phyloP scores from a whole-genome alignment of 92 coral and sea anemone genomes.

The Muricea muricata region DNA sequence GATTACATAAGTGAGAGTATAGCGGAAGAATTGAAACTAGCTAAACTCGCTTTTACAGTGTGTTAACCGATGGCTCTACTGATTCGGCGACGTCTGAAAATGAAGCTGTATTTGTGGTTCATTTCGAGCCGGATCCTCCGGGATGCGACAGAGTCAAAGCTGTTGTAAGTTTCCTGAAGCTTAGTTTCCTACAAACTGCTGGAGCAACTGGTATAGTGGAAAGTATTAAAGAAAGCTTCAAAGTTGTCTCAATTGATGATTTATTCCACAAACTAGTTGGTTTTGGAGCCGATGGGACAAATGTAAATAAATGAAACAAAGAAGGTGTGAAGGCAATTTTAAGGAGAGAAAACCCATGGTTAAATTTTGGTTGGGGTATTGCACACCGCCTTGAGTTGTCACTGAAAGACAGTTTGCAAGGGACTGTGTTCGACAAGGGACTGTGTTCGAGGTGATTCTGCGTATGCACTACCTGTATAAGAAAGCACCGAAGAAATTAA shows the following conservation, averaged over 20 bases:
- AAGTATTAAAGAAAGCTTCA: constrained; percentile 26
- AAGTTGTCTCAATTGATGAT: constrained; percentile 2
- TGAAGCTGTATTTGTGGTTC: constrained; percentile 17
- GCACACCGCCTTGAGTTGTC: constrained; percentile 28
- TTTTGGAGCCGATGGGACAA: neutral
- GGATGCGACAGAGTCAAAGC: constrained; percentile 22
- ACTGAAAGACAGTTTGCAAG: constrained; percentile 16
- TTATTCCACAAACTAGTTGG: neutral
- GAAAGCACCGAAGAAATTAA: constrained; percentile 16
- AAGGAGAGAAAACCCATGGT: neutral
- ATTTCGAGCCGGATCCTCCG: constrained; percentile 18
- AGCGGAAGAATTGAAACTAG: constrained; percentile 7
- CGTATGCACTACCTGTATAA: constrained; percentile 8
- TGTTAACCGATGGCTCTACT: constrained; percentile 12
- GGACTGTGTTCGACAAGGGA: neutral
- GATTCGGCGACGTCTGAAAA: constrained; percentile 14
- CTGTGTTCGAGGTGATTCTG: constrained; percentile 8
- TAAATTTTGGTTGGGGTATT: constrained; percentile 4
- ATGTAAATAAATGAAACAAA: neutral
- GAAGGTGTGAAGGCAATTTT: neutral
- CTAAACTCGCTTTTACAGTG: constrained; percentile 10
- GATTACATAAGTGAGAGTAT: constrained; percentile 16
- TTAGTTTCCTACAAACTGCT: constrained; percentile 24
- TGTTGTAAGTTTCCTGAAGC: neutral
- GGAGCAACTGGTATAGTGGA: constrained; percentile 21